A percentile compares a stretch with the other conserved stretches of the same genome.
Evolutionary conservation across 2,888 invertebrate species (phyloP).

Genomic region (Scrobipalpa atriplicella): DNA sequence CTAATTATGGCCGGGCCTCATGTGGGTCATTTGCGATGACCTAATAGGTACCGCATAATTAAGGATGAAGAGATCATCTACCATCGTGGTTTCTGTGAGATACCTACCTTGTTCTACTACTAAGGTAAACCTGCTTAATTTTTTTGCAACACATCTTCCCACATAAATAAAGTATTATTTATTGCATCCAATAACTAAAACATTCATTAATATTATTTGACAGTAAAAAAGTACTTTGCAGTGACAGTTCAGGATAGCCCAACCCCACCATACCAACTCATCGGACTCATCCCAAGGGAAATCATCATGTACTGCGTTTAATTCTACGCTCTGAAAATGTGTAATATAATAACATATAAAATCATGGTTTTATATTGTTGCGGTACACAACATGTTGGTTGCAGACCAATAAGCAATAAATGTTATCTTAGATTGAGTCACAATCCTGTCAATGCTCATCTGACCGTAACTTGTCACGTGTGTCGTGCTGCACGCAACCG

Average conservation of each 20-base stretch:
- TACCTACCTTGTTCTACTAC: not conserved
- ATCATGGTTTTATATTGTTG: not conserved
- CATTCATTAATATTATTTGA: no score
- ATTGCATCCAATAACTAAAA: no score
- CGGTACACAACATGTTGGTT: not conserved
- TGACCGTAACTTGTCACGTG: not conserved
- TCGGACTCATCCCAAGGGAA: no score
- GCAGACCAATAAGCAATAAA: not conserved
- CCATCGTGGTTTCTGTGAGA: not conserved
- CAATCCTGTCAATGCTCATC: not conserved
- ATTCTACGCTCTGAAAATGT: not conserved
- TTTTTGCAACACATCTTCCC: no score
- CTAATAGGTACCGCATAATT: not conserved
- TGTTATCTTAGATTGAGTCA: not conserved
- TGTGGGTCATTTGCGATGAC: slow-evolving; percentile 1
- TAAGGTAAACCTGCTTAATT: no score
- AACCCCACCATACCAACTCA: no score
- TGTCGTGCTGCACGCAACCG: slow-evolving; percentile 18
- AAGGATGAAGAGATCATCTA: slow-evolving; percentile 8
- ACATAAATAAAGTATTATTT: no score
- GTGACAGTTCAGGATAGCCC: no score
- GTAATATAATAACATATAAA: not conserved
- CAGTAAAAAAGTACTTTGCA: no score
- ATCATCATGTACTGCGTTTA: no score
- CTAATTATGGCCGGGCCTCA: not conserved